These are phyloP conservation scores for Gari tellinella DNA, from an alignment of 2,888 invertebrate genomes.

Conservation along the genomic window DNA sequence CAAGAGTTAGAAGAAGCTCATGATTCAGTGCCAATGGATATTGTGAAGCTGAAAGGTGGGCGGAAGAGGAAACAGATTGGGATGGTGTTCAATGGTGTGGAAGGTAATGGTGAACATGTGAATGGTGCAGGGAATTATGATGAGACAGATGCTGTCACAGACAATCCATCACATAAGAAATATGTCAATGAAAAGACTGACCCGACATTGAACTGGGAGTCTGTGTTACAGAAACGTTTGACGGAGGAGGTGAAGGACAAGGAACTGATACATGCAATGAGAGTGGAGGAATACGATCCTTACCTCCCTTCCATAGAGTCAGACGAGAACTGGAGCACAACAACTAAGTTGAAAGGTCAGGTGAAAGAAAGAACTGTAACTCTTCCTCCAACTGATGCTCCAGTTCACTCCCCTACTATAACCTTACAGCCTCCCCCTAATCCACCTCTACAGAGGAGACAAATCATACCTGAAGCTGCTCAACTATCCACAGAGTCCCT, in stretches of 20 bases:
- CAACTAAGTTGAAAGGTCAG: slow-evolving; percentile 44
- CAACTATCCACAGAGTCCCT: slow-evolving; percentile 66
- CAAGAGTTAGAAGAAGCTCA: slow-evolving; percentile 54
- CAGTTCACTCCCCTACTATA: background rate
- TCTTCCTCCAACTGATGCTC: slow-evolving; percentile 40
- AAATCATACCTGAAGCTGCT: slow-evolving; percentile 41
- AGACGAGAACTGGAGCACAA: slow-evolving; percentile 69
- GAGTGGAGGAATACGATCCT: slow-evolving; percentile 49
- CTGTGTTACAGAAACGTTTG: slow-evolving; percentile 73
- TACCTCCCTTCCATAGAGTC: slow-evolving; percentile 50
- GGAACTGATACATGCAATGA: slow-evolving; percentile 73
- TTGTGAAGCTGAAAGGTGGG: slow-evolving; percentile 60
- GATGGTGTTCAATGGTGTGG: slow-evolving; percentile 51
- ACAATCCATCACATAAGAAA: slow-evolving; percentile 21
- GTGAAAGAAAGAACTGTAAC: slow-evolving; percentile 51
- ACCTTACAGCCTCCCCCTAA: slow-evolving; percentile 29
- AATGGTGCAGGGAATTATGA: background rate
- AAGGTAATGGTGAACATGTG: slow-evolving; percentile 29
- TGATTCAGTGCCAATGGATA: slow-evolving; percentile 68
- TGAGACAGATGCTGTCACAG: slow-evolving; percentile 35
- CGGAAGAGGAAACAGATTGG: slow-evolving; percentile 61
- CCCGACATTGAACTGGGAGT: slow-evolving; percentile 74
- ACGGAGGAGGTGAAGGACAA: slow-evolving; percentile 80
- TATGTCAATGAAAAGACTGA: slow-evolving; percentile 18
- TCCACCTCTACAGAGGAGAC: slow-evolving; percentile 36